Evolutionary conservation across 2,888 invertebrate species (phyloP).

Genomic region (Mythimna loreyi): DNA sequence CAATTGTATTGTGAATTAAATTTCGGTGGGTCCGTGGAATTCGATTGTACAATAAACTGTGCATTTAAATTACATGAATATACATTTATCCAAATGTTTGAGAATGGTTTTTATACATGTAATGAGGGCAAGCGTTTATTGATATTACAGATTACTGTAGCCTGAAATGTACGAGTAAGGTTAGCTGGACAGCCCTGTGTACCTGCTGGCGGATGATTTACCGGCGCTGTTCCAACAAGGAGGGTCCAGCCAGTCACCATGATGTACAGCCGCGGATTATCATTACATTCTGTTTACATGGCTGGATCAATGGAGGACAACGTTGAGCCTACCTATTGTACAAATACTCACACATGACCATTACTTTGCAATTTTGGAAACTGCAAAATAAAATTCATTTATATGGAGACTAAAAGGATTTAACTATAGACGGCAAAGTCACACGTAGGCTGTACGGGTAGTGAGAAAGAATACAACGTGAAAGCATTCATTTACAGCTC

Average conservation of each 20-base stretch:
- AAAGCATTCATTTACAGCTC: neutral
- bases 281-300: conserved; percentile 56
- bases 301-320: conserved; percentile 25
- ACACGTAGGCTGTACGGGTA: neutral
- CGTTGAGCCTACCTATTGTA: neutral
- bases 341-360: neutral
- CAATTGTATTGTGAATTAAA: conserved; percentile 3
- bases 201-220: conserved; percentile 53
- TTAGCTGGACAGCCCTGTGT: conserved; percentile 40
- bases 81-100: neutral
- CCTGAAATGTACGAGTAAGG: conserved; percentile 1
- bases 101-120: conserved; percentile 4
- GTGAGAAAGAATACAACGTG: neutral
- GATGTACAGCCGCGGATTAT: conserved; percentile 50
- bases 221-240: conserved; percentile 44
- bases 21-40: neutral
- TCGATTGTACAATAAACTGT: neutral
- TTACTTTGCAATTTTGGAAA: no score
- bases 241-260: conserved; percentile 46
- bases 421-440: neutral
- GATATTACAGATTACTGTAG: neutral
- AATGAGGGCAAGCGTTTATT: conserved; percentile 1
- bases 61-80: neutral
- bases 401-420: neutral
- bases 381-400: conserved; percentile 2